Evolutionary conservation across 2,797 vertebrate genomes (phyloP), one percentile per base, ranked within the genome.

Genomic region (Malacoraja senta): DNA sequence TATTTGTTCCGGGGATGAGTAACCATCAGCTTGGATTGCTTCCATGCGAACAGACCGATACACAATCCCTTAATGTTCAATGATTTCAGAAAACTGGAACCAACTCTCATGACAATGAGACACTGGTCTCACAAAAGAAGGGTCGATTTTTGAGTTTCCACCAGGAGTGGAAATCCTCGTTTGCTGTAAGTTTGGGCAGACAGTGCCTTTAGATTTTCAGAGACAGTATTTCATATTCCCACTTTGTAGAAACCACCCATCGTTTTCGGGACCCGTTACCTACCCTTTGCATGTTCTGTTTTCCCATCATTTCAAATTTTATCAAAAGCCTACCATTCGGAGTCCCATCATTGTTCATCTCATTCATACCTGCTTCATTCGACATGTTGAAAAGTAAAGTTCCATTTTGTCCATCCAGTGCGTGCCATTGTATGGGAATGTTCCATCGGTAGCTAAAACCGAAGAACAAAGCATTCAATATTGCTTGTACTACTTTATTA

Each of bases 381-480:
- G 92, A 95, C 93, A 94, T 95, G 12, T 97, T 83, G 95, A 98
- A 99, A 90, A 98, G 61, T 10, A 0, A 1, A 35, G 93, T 93
- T 0, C 0, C 44, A 44, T 91, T 94, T 13, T 79, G 95, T 0
- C 91, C 26, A 24, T 93, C 61, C 7, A 95, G 93, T 93, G 94
- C 92, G 19, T 93, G 94, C 96, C 96, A 98, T 95, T 96, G 97
- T 93, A 99, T 95, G 93, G 99, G 98, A 95, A 99, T 97, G 78
- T 97, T 99, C 99, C 98, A 99, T 90, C 94, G 98, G 95, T 99
- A 99, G 61, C 99, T 99, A 96, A 93, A 96, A 94, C 58, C 19
- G 38, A 92, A 76, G 58, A n/a, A 68, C 65, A 44, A 76, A 74
- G 21, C 3, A 72, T 71, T 91, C 35, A 91, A 10, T 74, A 72